Base-by-base conservation (phyloP, 2,113 vertebrate genomes). In the Otus sunia region DNA sequence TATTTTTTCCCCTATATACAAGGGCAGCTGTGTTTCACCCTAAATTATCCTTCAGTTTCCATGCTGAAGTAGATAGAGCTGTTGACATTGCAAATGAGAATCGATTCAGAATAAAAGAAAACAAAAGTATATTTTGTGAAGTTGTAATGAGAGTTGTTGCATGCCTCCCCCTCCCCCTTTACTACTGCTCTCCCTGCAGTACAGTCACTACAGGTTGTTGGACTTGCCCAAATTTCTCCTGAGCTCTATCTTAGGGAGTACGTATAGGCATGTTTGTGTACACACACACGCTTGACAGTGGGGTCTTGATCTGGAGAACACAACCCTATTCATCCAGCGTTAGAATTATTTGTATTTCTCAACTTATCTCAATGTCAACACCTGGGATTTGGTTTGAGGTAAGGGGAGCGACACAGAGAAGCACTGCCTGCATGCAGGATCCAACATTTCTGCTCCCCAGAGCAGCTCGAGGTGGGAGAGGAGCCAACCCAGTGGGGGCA, bases 1-100 rank as follows among this genome's bases (percentile, higher is more conserved):
- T 96, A 96, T 95, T 97, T 98, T 97, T 98, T 92, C 96, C 63
- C 53, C 32, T 41, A 60, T 83, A 92, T 73, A 98, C 97, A 98
- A 97, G 97, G 97, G 96, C 90, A 94, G 97, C 97, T 98, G 97
- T 98, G 97, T 98, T 98, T 98, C 97, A 97, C 97, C 94, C 96
- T 96, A 98, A 98, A 98, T 98, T 97, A 98, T 97, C 95, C 97
- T 97, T 97, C 96, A 95, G 97, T 94, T 97, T 97, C 97, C 94
- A 97, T 17, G 77, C 91, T 89, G 92, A 96, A 97, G 95, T 79
- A 98, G 97, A 98, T 98, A 98, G 97, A 96, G 92, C 92, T 97
- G 98, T 97, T 98, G 97, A 98, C 97, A 95, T 86, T 97, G 97
- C 89, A 97, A 98, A 98, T 97, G 95, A 97, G 97, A 97, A 96